These are phyloP conservation scores for Horisme vitalbata DNA, from an alignment of 2,888 invertebrate genomes.

Conservation along the genomic window DNA sequence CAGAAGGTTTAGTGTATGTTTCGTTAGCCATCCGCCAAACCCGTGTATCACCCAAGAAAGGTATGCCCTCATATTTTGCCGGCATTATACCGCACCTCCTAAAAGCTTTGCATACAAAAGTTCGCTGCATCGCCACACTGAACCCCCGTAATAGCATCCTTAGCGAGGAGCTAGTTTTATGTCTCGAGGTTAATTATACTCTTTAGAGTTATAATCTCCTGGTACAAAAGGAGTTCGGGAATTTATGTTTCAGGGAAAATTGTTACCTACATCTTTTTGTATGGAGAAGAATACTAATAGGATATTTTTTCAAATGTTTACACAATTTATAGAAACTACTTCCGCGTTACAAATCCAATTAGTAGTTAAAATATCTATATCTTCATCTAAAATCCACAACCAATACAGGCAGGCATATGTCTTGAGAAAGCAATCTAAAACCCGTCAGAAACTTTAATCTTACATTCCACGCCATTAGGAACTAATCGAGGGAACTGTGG, in stretches of 20 bases:
- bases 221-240: conserved; percentile 9
- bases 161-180: conserved; percentile 24
- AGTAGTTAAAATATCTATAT: no score
- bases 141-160: conserved; percentile 28
- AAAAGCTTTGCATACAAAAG: conserved; percentile 57
- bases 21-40: neutral
- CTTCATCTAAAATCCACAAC: neutral
- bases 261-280: no score
- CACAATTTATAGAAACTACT: no score
- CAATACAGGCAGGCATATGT: conserved; percentile 20
- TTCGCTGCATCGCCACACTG: conserved; percentile 32
- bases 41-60: conserved; percentile 34
- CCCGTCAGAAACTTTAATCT: conserved; percentile 57
- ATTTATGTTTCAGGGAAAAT: neutral
- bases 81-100: conserved; percentile 50
- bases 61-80: conserved; percentile 47
- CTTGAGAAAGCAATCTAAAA: conserved; percentile 36
- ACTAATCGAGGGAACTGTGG: conserved; percentile 59
- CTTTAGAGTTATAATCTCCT: conserved; percentile 19
- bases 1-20: neutral
- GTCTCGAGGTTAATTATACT: conserved; percentile 24
- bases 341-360: no score
- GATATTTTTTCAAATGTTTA: no score
- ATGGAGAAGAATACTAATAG: no score
- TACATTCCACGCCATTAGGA: conserved; percentile 61